Percentiles rank a stretch among this genome's conserved stretches.
Conservation (phyloP, 2,888 invertebrate genomes). For the Ommatoiulus sabulosus region DNA sequence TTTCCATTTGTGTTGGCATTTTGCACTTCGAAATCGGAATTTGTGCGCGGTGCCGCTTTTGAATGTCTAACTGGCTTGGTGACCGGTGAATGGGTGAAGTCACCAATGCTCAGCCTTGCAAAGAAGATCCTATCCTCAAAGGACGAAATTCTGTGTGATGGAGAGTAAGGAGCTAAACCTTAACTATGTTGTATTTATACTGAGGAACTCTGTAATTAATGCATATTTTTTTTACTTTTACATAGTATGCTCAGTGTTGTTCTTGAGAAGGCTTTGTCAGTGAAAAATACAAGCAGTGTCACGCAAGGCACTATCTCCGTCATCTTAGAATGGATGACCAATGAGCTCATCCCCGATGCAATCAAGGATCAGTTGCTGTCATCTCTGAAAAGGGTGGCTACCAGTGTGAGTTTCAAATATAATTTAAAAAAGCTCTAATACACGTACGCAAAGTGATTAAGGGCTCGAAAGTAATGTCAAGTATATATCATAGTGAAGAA, state of each 20-base stretch:
- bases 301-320: background rate
- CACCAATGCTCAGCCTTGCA: background rate
- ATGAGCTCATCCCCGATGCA: background rate
- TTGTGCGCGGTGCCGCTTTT: background rate
- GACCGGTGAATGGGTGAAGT: background rate
- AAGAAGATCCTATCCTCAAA: background rate
- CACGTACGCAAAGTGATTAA: too few species aligned
- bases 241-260: background rate
- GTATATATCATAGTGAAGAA: too few species aligned
- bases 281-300: background rate
- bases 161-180: background rate
- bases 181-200: background rate
- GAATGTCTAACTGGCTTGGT: background rate
- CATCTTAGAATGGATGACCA: background rate
- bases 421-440: too few species aligned
- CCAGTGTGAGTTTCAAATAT: background rate
- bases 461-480: too few species aligned
- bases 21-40: background rate
- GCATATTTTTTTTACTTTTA: background rate
- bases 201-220: background rate
- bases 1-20: constrained; percentile 1
- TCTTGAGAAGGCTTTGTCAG: background rate
- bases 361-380: background rate
- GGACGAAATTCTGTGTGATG: background rate
- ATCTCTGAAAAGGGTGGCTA: background rate